These are phyloP conservation scores for Anthoptus insignis DNA, from an alignment of 2,888 invertebrate genomes.

Conservation along the genomic window DNA sequence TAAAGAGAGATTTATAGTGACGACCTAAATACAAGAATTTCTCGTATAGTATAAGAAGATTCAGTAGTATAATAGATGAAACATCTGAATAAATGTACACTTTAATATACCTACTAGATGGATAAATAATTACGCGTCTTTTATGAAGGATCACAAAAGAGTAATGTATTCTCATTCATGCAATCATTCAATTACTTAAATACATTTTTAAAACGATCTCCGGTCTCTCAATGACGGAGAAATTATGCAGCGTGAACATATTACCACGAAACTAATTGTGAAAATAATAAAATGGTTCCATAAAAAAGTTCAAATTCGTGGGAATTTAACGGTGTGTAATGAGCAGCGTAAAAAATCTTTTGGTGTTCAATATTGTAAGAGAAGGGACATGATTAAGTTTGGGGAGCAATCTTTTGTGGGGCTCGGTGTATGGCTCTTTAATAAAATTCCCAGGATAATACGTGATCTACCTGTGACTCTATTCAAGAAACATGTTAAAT, in stretches of 20 bases:
- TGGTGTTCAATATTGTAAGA: slow-evolving; percentile 71
- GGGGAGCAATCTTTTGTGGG: slow-evolving; percentile 80
- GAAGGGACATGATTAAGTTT: slow-evolving; percentile 77
- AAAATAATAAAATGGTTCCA: slow-evolving; percentile 64
- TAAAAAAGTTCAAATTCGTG: slow-evolving; percentile 73
- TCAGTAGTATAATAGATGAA: too few relatives aligned
- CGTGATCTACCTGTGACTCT: too few relatives aligned
- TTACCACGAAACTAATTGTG: slow-evolving; percentile 79
- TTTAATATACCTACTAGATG: slow-evolving; percentile 54
- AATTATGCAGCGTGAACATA: slow-evolving; percentile 85
- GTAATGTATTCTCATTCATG: slow-evolving; percentile 57
- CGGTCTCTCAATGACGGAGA: slow-evolving; percentile 58
- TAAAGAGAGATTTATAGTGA: too few relatives aligned
- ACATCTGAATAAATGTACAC: too few relatives aligned
- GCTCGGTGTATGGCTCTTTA: too few relatives aligned
- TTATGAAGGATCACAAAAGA: slow-evolving; percentile 57
- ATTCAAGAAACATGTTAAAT: too few relatives aligned
- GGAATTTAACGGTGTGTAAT: slow-evolving; percentile 78
- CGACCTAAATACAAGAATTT: too few relatives aligned
- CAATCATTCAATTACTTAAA: slow-evolving; percentile 69
- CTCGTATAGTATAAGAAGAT: too few relatives aligned
- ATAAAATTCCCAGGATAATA: too few relatives aligned
- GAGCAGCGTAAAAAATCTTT: slow-evolving; percentile 73
- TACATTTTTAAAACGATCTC: slow-evolving; percentile 51
- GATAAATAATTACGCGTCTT: slow-evolving; percentile 68